phyloP scores from a whole-genome alignment of 2,797 vertebrate genomes.

The Syngnathus rostellatus region DNA sequence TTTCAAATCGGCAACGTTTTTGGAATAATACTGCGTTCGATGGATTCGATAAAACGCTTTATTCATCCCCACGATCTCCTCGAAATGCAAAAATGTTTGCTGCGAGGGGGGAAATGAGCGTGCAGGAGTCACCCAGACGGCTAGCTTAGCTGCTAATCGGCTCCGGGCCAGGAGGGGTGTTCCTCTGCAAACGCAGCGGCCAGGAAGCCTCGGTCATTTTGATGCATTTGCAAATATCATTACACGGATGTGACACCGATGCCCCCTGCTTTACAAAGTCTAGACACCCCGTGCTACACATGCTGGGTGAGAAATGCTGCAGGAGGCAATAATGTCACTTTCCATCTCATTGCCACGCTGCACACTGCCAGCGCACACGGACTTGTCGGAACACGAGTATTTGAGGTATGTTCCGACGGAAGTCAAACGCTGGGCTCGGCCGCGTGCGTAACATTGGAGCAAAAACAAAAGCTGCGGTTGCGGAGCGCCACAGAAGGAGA shows the following conservation, averaged over 20 bases:
- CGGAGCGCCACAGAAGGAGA: slow-evolving; percentile 36
- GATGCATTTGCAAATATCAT: slow-evolving; percentile 2
- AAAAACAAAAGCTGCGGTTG: slow-evolving; percentile 32
- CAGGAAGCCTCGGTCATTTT: background rate
- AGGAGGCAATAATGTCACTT: slow-evolving; percentile 57
- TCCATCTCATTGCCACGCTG: slow-evolving; percentile 47
- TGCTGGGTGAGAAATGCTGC: slow-evolving; percentile 48
- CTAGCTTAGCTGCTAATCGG: background rate
- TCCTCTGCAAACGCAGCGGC: slow-evolving; percentile 15
- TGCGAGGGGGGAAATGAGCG: background rate
- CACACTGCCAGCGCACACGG: slow-evolving; percentile 29
- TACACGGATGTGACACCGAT: background rate
- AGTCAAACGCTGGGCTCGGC: background rate
- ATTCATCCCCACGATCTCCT: background rate
- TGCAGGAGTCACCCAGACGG: background rate
- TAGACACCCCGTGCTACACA: slow-evolving; percentile 11
- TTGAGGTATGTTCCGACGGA: slow-evolving; percentile 31
- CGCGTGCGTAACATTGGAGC: slow-evolving; percentile 13
- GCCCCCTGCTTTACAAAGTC: slow-evolving; percentile 3
- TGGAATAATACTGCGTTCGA: no score
- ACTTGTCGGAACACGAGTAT: slow-evolving; percentile 48
- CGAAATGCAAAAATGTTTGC: background rate
- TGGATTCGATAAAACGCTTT: background rate
- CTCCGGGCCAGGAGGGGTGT: background rate
- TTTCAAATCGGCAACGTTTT: background rate